These are phyloP conservation scores for Cathartes aura DNA, from an alignment of 2,113 vertebrate genomes.

Conservation along the genomic window DNA sequence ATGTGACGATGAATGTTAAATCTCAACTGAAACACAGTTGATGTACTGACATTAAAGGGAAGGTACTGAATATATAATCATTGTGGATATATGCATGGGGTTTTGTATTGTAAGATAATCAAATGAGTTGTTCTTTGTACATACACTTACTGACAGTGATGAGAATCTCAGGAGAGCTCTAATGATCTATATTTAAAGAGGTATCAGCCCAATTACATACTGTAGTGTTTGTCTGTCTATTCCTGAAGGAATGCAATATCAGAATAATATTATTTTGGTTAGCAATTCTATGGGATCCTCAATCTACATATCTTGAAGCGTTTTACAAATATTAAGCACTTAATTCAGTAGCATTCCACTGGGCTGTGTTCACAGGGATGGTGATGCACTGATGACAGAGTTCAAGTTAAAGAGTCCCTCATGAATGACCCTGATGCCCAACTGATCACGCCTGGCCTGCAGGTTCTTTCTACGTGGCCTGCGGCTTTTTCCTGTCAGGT, in stretches of 20 bases:
- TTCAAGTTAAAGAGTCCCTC: not conserved
- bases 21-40: not conserved
- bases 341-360: not conserved
- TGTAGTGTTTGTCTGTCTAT: not conserved
- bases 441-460: not conserved
- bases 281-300: not conserved
- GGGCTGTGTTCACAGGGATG: not conserved
- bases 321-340: not conserved
- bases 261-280: not conserved
- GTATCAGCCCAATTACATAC: not conserved
- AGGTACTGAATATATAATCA: conserved; percentile 38
- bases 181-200: conserved; percentile 27
- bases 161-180: not conserved
- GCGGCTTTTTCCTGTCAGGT: not conserved
- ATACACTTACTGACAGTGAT: not conserved
- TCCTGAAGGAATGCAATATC: not conserved
- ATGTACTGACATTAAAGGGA: conserved; percentile 43
- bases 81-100: not conserved
- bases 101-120: conserved; percentile 49
- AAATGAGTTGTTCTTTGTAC: conserved; percentile 25
- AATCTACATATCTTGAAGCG: not conserved
- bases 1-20: conserved; percentile 16
- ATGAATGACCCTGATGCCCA: not conserved
- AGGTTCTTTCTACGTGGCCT: not conserved
- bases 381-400: not conserved